Conservation (phyloP, 2,797 vertebrate genomes). For the Pogoniulus pusillus region DNA sequence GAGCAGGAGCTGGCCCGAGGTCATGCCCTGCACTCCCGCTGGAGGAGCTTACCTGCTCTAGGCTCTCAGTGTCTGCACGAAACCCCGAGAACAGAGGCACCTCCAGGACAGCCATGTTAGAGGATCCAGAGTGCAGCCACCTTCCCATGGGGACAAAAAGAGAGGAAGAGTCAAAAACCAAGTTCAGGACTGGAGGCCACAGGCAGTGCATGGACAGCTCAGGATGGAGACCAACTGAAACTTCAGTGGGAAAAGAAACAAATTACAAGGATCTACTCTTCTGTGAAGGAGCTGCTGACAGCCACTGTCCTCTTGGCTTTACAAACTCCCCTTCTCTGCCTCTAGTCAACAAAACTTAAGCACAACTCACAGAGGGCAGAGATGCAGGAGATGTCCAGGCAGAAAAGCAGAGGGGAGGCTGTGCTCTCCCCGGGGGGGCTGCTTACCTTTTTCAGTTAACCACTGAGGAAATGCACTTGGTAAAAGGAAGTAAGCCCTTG, state of each 20-base stretch:
- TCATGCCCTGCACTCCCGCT: background rate
- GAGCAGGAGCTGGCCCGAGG: background rate
- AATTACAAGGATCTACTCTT: background rate
- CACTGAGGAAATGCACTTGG: background rate
- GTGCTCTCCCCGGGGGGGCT: background rate
- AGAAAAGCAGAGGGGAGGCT: background rate
- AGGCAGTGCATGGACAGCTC: background rate
- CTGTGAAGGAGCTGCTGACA: background rate
- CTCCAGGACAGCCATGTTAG: conserved; percentile 93
- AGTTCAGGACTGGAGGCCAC: background rate
- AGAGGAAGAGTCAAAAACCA: background rate
- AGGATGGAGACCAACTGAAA: background rate
- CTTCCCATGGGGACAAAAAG: conserved; percentile 61
- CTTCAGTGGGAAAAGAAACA: background rate
- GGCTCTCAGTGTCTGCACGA: conserved; percentile 85
- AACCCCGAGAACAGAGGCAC: conserved; percentile 91
- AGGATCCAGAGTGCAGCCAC: conserved; percentile 93
- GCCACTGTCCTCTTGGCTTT: background rate
- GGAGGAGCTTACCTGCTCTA: conserved; percentile 83
- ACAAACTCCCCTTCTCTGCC: background rate
- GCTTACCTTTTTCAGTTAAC: background rate
- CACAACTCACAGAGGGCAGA: background rate
- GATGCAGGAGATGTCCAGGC: background rate
- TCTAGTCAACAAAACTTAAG: background rate
- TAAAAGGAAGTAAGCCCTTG: background rate